Percentiles rank a stretch among this genome's conserved stretches.
Evolutionary conservation across 2,888 invertebrate genomes (phyloP).

Genomic region (Ganaspis brasiliensis): DNA sequence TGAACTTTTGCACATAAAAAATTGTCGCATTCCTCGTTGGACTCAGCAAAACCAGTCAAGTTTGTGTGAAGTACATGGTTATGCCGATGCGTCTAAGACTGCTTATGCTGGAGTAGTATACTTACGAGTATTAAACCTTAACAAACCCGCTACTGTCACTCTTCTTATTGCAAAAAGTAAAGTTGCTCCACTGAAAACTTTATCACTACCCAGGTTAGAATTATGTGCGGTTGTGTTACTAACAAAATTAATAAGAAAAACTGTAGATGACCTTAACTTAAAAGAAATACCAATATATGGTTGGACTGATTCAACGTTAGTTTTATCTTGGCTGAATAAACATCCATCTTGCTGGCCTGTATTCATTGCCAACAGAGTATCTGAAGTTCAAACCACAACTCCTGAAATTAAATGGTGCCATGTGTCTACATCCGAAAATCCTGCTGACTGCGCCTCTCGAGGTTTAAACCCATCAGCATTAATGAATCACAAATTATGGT

Average conservation of each 20-base stretch:
- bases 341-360: slow-evolving; percentile 42
- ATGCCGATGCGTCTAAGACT: slow-evolving; percentile 48
- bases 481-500: neutral
- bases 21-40: slow-evolving; percentile 45
- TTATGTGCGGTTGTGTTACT: slow-evolving; percentile 31
- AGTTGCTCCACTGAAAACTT: slow-evolving; percentile 40
- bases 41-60: neutral
- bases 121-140: slow-evolving; percentile 13
- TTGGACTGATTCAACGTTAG: neutral
- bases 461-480: slow-evolving; percentile 34
- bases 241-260: neutral
- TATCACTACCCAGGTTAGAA: slow-evolving; percentile 41
- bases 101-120: slow-evolving; percentile 46
- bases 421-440: slow-evolving; percentile 53
- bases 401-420: slow-evolving; percentile 47
- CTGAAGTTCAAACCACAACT: slow-evolving; percentile 45
- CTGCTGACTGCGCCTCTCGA: slow-evolving; percentile 54
- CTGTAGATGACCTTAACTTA: neutral
- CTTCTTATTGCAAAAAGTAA: slow-evolving; percentile 17
- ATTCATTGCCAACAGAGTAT: slow-evolving; percentile 56
- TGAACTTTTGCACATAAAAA: neutral
- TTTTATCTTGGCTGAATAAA: too few species aligned
- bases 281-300: slow-evolving; percentile 12
- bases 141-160: neutral
- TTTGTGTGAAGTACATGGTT: slow-evolving; percentile 45